Evolutionary conservation across 1,140 invertebrate genomes (phyloP), one percentile per base, ranked within the genome.

Genomic region (Drosophila nasuta): DNA sequence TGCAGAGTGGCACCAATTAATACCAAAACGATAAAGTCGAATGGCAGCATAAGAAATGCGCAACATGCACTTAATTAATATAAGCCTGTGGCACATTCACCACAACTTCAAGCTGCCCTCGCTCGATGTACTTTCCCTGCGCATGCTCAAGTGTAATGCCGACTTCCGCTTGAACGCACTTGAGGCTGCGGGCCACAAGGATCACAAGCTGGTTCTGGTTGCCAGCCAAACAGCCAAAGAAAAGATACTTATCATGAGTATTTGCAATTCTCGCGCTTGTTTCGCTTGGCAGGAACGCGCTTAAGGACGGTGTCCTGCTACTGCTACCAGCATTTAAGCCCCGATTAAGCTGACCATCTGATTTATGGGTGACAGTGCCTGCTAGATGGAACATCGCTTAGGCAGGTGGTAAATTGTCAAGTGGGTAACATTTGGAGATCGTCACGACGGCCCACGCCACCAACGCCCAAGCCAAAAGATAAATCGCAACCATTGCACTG

Each of bases 21-120:
- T 87, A 86, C 57, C 45, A 48, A 66, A 52, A 49, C 74, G 69
- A 82, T 75, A 70, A 75, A 49, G 58, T n/a, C 43, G 59, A 48
- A 30, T 38, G 49, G 20, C 62, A 51, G 28, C 66, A 62, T 38
- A 56, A 76, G 80, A 88, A 82, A 82, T 81, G 83, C 77, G 57
- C 77, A 82, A 88, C 83, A 89, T 83, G 77, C 72, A 77, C 80
- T 83, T 88, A 83, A 88, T 88, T 88, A 88, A 88, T 89, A 80
- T 89, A 56, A 68, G 80, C 85, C 83, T 67, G 8, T 28, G 79
- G 83, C 82, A 10, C 75, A 81, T 63, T 38, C 30, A 33, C 5
- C 30, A 33, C 30, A 33, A 33, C 1, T 43, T 46, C 17, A 46
- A 73, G 45, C 48, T 13, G 51, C 58, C n/a, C 20, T 52, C 20